Base-by-base conservation (phyloP, 2,888 invertebrate genomes). In the Parnassius apollo region DNA sequence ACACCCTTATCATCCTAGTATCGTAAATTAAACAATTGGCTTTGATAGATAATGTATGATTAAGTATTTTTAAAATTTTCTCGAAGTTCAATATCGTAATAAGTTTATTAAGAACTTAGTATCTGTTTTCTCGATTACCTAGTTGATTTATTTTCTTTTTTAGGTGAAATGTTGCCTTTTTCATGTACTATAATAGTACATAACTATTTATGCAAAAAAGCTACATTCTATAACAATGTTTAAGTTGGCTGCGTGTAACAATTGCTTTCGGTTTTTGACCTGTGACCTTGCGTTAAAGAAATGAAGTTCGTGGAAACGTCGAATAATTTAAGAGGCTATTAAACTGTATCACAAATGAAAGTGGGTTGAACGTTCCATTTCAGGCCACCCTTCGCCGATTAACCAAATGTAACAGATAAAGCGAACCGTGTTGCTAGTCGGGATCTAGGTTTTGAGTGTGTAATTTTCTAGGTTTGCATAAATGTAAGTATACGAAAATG, bases 361-460 rank as follows among this genome's bases (percentile, higher is more conserved):
- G 25, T 62, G 57, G 57, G 57, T 62, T 62, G 57, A 62, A 46
- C 51, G 63, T 54, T 42, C 59, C 48, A 64, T 45, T 61, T 55
- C 64, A 61, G 59, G 54, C 58, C 48, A 63, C 66, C 65, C 65
- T 63, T 66, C 60, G 48, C 13, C 46, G 55, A 57, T 61, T 65
- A 58, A 62, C 61, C 63, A 69, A 68, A 68, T 62, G 78, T 74
- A 73, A 75, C 75, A 83, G 86, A 88, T 87, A 85, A 82, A 80
- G 76, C 73, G 80, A 86, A 87, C 86, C 82, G 85, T 87, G 86
- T 86, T 80, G 81, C 75, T 72, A 66, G 70, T 72, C 78, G 77
- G 77, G 83, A 88, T 86, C 83, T 88, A 83, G 89, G 88, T 89
- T 87, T 88, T 69, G 79, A 84, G 88, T 70, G 76, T 88, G 75